These are phyloP conservation scores for Seira ritae DNA, from an alignment of 2,888 invertebrate genomes.

Conservation along the genomic window DNA sequence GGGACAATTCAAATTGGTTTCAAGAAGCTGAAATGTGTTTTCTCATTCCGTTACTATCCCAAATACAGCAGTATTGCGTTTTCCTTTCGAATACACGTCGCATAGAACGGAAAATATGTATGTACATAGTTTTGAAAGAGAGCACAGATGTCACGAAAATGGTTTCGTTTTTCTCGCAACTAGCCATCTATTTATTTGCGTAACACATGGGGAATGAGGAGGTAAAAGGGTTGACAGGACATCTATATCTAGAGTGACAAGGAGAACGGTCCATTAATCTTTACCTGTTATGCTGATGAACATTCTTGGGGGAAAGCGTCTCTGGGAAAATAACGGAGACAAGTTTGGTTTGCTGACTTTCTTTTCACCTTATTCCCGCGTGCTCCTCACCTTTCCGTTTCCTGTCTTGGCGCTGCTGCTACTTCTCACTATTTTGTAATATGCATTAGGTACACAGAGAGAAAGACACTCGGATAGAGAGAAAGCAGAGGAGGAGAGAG, in stretches of 20 bases:
- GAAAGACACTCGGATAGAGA: neutral
- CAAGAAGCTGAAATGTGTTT: too few relatives aligned
- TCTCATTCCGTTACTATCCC: too few relatives aligned
- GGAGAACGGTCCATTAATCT: conserved; percentile 65
- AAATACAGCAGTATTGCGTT: too few relatives aligned
- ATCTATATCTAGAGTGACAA: conserved; percentile 65
- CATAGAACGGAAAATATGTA: too few relatives aligned
- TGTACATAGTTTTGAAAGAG: neutral
- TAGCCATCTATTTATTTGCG: neutral
- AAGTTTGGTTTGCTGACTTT: conserved; percentile 42
- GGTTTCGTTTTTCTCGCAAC: neutral
- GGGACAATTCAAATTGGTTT: too few relatives aligned
- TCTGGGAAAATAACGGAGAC: conserved; percentile 33
- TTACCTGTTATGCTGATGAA: conserved; percentile 64
- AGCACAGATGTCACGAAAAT: conserved; percentile 28
- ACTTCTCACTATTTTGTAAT: conserved; percentile 10
- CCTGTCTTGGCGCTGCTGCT: neutral
- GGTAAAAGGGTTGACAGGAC: conserved; percentile 60
- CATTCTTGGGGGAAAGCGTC: conserved; percentile 29
- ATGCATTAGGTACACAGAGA: neutral
- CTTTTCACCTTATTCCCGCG: neutral
- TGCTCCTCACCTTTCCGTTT: conserved; percentile 5
- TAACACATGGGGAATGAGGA: conserved; percentile 41
- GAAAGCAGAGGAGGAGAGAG: neutral
- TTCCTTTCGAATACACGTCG: too few relatives aligned